Evolutionary conservation across 2,797 vertebrate species (phyloP).

Genomic region (Sphenodon punctatus): DNA sequence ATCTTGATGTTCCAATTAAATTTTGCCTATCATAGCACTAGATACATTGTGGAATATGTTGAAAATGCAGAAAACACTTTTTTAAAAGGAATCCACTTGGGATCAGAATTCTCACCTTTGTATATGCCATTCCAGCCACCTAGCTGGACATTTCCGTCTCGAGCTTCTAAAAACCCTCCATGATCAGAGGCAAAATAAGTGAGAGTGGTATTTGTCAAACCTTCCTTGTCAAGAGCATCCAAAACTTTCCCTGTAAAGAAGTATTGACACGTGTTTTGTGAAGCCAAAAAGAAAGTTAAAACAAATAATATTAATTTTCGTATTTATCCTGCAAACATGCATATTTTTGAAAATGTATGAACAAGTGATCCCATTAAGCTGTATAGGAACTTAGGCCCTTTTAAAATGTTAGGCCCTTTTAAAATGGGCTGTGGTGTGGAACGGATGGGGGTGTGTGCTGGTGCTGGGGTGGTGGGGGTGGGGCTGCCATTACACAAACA

Average conservation of each 20-base stretch:
- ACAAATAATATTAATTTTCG: background rate
- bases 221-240: constrained; percentile 76
- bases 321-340: background rate
- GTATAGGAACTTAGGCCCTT: no score
- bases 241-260: constrained; percentile 80
- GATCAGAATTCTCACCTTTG: constrained; percentile 76
- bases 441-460: no score
- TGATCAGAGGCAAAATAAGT: constrained; percentile 93
- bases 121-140: constrained; percentile 93
- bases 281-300: background rate
- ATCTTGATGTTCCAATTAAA: background rate
- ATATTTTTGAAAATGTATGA: no score
- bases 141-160: constrained; percentile 58
- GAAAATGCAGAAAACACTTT: background rate
- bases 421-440: no score
- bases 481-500: no score
- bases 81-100: accelerated
- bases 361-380: no score
- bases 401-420: no score
- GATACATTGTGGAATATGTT: background rate
- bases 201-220: constrained; percentile 81
- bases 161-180: constrained; percentile 85
- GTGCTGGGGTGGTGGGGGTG: no score
- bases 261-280: background rate
- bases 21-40: background rate